Evolutionary conservation across 2,888 invertebrate species (phyloP), one percentile per base, ranked within the genome.

Genomic region (Stegana nigrithorax): DNA sequence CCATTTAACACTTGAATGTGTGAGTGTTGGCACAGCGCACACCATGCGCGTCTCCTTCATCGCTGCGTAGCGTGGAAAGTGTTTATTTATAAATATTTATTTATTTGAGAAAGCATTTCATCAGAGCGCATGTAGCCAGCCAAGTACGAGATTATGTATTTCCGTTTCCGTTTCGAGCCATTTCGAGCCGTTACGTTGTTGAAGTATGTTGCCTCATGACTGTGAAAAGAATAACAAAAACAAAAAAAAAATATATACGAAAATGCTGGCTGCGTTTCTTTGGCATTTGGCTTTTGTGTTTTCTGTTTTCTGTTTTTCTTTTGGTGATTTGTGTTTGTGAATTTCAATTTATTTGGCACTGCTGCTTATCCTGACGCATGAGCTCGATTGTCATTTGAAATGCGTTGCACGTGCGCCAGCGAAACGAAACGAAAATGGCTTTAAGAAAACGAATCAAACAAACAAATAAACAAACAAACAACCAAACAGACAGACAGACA

Each of bases 51-150:
- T 32, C n/a, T 32, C 32, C 32, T 32, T 32, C 32, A 32, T 32
- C 10, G n/a, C n/a, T 32, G 32, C 44, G 14, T 44, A n/a, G 26
- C 50, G 19, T 19, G 5, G n/a, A 25, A 26, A 50, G 25, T 53
- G 29, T 29, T 53, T 53, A 25, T 53, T 53, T 53, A 32, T 53
- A 53, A 53, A 53, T 29, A 53, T 53, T 29, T 29, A 53, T 53
- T 53, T 29, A 25, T 36, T 36, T 36, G 36, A 10, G 19, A 23
- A 53, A 25, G 7, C 29, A 50, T 50, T 50, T 50, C 25, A 50
- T 26, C 50, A 26, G 12, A 5, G 17, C 19, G 29, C 32, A 32
- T n/a, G n/a, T 12, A 32, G 32, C 32, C 32, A 32, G 32, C n/a
- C 3, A 47, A 27, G 51, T 17, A 27, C 6, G 29, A 32, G 51